phyloP scores from a whole-genome alignment of 2,113 vertebrate genomes.

The Pterocles gutturalis region DNA sequence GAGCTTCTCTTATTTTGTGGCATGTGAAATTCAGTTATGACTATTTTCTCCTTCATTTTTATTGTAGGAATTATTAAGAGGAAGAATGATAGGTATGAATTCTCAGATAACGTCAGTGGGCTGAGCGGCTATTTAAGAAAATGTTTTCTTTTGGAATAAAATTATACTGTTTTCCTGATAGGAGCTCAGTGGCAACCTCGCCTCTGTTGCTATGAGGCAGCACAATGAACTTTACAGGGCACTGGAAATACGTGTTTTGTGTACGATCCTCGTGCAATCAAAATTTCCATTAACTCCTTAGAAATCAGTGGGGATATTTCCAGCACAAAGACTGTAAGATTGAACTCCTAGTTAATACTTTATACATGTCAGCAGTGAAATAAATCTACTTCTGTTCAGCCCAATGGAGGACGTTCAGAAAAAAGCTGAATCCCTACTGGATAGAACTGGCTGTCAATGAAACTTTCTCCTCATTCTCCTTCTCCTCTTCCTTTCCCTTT shows the following conservation, averaged over 20 bases:
- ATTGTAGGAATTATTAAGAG: slow-evolving; percentile 41
- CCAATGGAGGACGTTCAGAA: background rate
- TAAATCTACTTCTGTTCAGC: background rate
- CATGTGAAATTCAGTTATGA: slow-evolving; percentile 12
- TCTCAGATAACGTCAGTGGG: slow-evolving; percentile 8
- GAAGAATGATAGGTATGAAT: slow-evolving; percentile 41
- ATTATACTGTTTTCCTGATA: slow-evolving; percentile 22
- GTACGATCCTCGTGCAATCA: background rate
- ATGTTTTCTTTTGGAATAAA: slow-evolving; percentile 61
- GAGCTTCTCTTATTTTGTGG: slow-evolving; percentile 5
- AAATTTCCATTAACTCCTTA: slow-evolving; percentile 51
- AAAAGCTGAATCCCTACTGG: slow-evolving; percentile 24
- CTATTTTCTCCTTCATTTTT: slow-evolving; percentile 23
- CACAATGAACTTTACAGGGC: slow-evolving; percentile 7
- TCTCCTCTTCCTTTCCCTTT: background rate
- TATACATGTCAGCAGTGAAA: background rate
- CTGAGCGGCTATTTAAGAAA: slow-evolving; percentile 36
- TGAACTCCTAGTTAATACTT: background rate
- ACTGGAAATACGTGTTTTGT: background rate
- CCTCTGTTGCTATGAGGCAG: slow-evolving; percentile 36
- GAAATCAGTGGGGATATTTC: slow-evolving; percentile 1
- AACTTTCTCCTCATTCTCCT: background rate
- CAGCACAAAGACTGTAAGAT: background rate
- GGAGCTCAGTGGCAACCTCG: background rate
- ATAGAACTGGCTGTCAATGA: slow-evolving; percentile 23